A percentile compares a stretch with the other conserved stretches of the same genome.
Conservation (phyloP, 2,797 vertebrate genomes). For the Hemitrygon akajei region DNA sequence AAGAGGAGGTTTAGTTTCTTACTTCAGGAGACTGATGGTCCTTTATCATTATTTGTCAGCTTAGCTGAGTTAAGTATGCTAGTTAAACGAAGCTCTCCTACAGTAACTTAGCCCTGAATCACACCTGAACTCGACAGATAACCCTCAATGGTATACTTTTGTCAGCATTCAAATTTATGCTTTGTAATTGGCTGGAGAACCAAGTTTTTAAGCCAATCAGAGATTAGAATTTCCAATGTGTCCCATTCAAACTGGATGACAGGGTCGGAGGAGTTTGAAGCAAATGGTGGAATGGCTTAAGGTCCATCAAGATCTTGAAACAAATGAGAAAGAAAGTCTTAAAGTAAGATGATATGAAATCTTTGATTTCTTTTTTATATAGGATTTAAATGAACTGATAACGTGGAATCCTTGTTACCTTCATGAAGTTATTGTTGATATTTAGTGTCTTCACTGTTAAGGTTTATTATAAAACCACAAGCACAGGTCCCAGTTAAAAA, state of each 20-base stretch:
- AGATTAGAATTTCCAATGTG: background rate
- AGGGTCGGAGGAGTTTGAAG: background rate
- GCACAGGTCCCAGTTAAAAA: background rate
- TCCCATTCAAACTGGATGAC: background rate
- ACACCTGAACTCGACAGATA: background rate
- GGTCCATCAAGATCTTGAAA: background rate
- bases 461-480: background rate
- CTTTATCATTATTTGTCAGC: background rate
- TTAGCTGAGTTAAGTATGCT: background rate
- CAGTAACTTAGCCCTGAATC: no score
- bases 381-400: background rate
- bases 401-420: background rate
- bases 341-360: background rate
- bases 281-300: background rate
- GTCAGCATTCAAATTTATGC: no score
- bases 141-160: background rate
- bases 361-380: background rate
- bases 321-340: background rate
- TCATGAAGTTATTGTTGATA: background rate
- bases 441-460: no score
- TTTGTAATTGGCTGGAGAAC: background rate
- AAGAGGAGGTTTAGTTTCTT: no score
- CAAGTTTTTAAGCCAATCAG: background rate
- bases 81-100: background rate
- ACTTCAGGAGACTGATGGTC: background rate